phyloP scores from a whole-genome alignment of 2,888 invertebrate genomes.

The Antheraea yamamai region DNA sequence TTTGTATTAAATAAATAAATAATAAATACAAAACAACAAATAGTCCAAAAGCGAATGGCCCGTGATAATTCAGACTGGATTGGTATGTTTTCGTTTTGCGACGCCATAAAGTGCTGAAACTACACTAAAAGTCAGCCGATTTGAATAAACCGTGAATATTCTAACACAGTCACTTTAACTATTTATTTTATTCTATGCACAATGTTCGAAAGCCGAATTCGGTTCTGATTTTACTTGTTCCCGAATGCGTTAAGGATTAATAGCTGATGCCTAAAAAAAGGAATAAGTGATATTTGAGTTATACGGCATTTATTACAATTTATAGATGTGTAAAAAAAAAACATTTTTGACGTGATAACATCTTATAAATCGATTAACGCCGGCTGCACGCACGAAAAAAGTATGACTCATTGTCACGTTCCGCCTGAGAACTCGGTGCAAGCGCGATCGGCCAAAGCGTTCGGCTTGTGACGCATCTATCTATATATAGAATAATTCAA shows the following conservation, averaged over 20 bases:
- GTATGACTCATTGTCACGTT: too few species aligned
- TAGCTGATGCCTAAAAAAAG: neutral
- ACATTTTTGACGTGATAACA: too few species aligned
- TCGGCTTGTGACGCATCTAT: too few species aligned
- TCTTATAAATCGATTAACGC: too few species aligned
- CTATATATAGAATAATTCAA: too few species aligned
- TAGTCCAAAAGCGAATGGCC: neutral
- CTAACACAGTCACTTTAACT: neutral
- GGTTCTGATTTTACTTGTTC: neutral
- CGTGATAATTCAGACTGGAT: neutral
- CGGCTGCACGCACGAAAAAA: too few species aligned
- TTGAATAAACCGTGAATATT: constrained; percentile 1
- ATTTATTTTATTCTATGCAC: neutral
- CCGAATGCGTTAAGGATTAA: neutral
- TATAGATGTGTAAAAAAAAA: too few species aligned
- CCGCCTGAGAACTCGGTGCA: too few species aligned
- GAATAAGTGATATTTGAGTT: neutral
- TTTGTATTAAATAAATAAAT: too few species aligned
- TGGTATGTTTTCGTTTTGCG: neutral
- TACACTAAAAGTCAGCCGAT: neutral
- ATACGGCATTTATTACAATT: neutral
- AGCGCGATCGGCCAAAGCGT: too few species aligned
- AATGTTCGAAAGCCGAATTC: neutral
- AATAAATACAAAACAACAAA: neutral
- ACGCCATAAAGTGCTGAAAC: neutral